Conservation (phyloP, 2,888 invertebrate species). For the Eueremaeus valkanovi region DNA sequence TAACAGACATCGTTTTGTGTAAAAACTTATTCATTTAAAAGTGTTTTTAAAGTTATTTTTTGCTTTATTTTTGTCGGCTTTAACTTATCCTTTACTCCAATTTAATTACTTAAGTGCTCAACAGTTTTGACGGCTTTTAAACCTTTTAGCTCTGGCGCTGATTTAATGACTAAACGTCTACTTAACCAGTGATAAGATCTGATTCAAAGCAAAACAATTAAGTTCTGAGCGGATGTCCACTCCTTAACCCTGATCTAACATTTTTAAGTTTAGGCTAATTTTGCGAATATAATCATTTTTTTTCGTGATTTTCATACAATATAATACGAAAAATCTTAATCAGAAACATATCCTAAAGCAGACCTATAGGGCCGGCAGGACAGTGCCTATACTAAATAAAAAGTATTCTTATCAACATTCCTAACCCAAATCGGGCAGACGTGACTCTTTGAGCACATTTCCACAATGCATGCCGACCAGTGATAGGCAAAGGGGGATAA, state of each 20-base stretch:
- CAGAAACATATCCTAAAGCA: too few relatives aligned
- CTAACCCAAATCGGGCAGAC: too few relatives aligned
- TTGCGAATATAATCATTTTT: background rate
- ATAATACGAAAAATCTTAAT: too few relatives aligned
- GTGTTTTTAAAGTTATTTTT: background rate
- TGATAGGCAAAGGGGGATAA: too few relatives aligned
- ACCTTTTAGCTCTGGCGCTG: background rate
- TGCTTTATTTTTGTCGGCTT: background rate
- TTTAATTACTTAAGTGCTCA: constrained; percentile 13
- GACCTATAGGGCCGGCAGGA: too few relatives aligned
- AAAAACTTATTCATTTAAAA: too few relatives aligned
- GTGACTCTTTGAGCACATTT: too few relatives aligned
- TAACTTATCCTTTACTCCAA: background rate
- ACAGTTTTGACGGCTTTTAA: background rate
- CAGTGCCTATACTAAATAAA: too few relatives aligned
- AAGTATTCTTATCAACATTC: too few relatives aligned
- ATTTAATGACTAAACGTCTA: background rate
- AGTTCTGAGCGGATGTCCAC: constrained; percentile 2
- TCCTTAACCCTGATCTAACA: background rate
- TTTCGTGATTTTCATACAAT: background rate
- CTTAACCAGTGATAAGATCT: background rate
- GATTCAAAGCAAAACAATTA: background rate
- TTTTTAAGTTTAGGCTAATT: background rate
- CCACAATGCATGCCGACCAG: too few relatives aligned
- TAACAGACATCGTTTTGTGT: too few relatives aligned